phyloP scores from a whole-genome alignment of 92 coral and sea anemone genomes.

The Epizoanthus stellaris region DNA sequence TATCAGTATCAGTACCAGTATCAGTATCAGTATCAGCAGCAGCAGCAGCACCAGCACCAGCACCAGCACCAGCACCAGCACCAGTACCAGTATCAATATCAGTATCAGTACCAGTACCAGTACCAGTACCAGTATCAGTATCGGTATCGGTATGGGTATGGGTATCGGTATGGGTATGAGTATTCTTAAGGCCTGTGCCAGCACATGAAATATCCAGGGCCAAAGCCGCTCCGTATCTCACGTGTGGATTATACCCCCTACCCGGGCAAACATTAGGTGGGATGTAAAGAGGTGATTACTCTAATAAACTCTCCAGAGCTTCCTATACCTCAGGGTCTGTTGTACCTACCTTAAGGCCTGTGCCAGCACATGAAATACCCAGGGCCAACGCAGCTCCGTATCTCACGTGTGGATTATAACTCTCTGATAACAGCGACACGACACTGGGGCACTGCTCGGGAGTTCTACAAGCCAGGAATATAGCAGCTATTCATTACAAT shows the following conservation, averaged over 20 bases:
- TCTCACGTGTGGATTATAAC: slow-evolving; percentile 98
- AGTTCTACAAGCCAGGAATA: slow-evolving; percentile 48
- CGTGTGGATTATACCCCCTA: slow-evolving; percentile 95
- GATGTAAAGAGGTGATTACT: not conserved
- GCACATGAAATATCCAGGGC: slow-evolving; percentile 99
- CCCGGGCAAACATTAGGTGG: no score
- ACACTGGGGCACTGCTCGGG: slow-evolving; percentile 99
- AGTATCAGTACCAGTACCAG: no score
- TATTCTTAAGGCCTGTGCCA: slow-evolving; percentile 98
- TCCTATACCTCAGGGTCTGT: not conserved
- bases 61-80: no score
- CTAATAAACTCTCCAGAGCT: not conserved
- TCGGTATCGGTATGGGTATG: no score
- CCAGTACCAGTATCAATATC: no score
- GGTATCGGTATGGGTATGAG: no score
- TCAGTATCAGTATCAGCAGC: no score
- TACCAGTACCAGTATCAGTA: no score
- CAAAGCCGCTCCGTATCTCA: slow-evolving; percentile 96
- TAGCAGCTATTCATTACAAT: not conserved
- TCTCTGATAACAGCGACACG: slow-evolving; percentile 93
- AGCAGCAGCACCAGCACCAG: no score
- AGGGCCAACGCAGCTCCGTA: slow-evolving; percentile 98
- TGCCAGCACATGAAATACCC: slow-evolving; percentile 98
- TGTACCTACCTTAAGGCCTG: slow-evolving; percentile 86
- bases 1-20: no score